Conservation (phyloP, 2,113 vertebrate species). For the Sylvietta virens region DNA sequence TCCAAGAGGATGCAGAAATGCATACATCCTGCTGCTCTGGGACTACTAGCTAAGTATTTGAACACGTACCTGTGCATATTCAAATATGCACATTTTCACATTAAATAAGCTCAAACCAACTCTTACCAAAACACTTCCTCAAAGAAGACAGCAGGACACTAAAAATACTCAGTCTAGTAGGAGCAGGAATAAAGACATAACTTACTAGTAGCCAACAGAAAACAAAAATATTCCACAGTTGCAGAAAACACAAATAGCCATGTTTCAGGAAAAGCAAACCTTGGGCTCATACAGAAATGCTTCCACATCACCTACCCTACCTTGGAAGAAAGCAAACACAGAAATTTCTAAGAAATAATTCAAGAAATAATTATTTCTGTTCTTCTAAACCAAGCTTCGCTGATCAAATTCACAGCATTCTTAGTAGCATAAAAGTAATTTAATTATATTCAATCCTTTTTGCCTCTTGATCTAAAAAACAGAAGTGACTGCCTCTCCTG, state of each 20-base stretch:
- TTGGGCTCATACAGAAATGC: neutral
- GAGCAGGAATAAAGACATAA: neutral
- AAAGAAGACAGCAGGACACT: neutral
- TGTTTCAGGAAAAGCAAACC: neutral
- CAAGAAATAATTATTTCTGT: neutral
- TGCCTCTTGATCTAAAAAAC: neutral
- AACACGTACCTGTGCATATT: neutral
- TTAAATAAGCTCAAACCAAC: neutral
- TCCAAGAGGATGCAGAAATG: neutral
- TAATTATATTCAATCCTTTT: neutral
- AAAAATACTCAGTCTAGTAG: neutral
- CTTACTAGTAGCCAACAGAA: neutral
- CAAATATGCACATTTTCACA: neutral
- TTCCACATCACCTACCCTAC: neutral
- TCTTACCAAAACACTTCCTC: neutral
- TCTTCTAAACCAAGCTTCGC: neutral
- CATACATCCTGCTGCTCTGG: neutral
- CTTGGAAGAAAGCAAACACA: neutral
- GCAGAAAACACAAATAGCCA: neutral
- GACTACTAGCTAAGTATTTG: neutral
- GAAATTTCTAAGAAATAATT: neutral
- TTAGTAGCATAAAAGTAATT: neutral
- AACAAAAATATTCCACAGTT: neutral
- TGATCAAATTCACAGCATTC: neutral
- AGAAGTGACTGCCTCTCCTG: neutral